These are phyloP conservation scores for Melospiza melodia DNA, from an alignment of 2,113 vertebrate species.

Conservation along the genomic window DNA sequence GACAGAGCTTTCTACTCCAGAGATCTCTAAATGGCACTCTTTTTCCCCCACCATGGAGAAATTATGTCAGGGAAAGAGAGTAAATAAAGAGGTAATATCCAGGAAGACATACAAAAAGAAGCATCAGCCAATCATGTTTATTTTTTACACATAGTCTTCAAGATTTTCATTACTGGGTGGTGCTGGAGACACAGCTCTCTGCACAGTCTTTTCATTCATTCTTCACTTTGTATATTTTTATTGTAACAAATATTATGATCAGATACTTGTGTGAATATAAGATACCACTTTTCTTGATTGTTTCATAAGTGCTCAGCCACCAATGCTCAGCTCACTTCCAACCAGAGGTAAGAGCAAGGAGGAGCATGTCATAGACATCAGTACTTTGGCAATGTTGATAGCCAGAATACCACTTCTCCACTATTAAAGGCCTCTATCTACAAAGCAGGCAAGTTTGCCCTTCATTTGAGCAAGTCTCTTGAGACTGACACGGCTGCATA, in stretches of 20 bases:
- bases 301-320: background rate
- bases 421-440: background rate
- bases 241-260: background rate
- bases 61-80: background rate
- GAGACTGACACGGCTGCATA: background rate
- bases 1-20: background rate
- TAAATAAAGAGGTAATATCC: background rate
- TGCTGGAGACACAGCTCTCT: background rate
- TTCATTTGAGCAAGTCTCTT: background rate
- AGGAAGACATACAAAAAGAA: background rate
- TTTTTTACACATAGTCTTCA: background rate
- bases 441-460: background rate
- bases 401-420: background rate
- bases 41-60: background rate
- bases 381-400: background rate
- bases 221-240: background rate
- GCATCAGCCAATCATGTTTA: background rate
- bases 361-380: fast-evolving
- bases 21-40: background rate
- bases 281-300: background rate
- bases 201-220: background rate
- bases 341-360: background rate
- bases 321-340: background rate
- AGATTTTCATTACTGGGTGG: background rate
- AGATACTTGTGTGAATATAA: background rate